phyloP scores from a whole-genome alignment of 1,140 invertebrate genomes.

The Drosophila mayri region DNA sequence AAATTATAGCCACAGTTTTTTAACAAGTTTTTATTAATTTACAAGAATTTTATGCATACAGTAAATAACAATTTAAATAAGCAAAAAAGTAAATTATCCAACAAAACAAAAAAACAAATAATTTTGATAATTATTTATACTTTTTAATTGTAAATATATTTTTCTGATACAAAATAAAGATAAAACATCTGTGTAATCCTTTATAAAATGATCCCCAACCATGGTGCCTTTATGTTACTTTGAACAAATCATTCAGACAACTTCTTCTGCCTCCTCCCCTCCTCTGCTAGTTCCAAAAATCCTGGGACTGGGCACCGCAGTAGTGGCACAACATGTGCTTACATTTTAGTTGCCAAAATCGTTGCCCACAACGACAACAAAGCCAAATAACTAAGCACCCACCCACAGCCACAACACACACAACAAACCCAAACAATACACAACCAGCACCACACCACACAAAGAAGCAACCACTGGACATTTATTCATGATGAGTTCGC shows the following conservation, averaged over 20 bases:
- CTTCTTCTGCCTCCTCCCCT: slow-evolving; percentile 9
- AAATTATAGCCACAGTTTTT: too few relatives aligned
- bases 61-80: too few relatives aligned
- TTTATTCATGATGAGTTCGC: slow-evolving; percentile 74
- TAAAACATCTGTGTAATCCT: neutral
- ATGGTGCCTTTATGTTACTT: slow-evolving; percentile 4
- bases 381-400: slow-evolving; percentile 53
- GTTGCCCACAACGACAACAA: slow-evolving; percentile 54
- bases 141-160: too few relatives aligned
- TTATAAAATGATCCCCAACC: neutral
- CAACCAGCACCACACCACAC: slow-evolving; percentile 18
- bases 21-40: too few relatives aligned
- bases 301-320: slow-evolving; percentile 30
- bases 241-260: slow-evolving; percentile 6
- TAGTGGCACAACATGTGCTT: slow-evolving; percentile 56
- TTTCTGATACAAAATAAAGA: too few relatives aligned
- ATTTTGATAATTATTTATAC: too few relatives aligned
- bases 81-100: too few relatives aligned
- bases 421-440: slow-evolving; percentile 14
- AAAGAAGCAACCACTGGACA: slow-evolving; percentile 57
- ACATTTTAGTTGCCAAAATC: slow-evolving; percentile 66
- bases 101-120: too few relatives aligned
- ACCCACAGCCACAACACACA: slow-evolving; percentile 14
- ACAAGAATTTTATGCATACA: too few relatives aligned
- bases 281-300: too few relatives aligned